Base-by-base conservation (phyloP, 2,113 vertebrate species). In the Anolis carolinensis region DNA sequence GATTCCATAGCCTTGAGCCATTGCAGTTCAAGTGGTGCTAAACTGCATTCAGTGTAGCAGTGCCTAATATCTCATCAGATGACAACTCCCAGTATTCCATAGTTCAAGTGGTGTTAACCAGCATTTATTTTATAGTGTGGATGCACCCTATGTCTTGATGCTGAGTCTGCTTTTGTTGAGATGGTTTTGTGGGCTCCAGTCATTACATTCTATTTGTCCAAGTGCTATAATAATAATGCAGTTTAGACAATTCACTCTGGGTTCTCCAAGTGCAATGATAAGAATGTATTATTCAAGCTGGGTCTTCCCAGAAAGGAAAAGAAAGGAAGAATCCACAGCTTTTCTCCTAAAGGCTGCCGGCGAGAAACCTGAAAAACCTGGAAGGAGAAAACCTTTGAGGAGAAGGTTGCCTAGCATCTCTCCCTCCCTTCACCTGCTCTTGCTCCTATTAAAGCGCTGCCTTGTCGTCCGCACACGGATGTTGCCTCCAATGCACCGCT, bases 381-480 rank as follows among this genome's bases (percentile, higher is more conserved):
- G 34, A 44, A 77, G 88, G 71, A 88, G 87, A 90, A 90, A 76
- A 86, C 21, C n/a, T 92, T 89, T 91, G 48, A 0, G 27, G 16
- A n/a, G 25, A 36, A 13, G n/a, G 25, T 9, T 52, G 10, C 18
- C 36, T 34, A 16, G 36, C 65, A 39, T 7, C 1, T 55, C 30
- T 25, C 2, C 85, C 48, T n/a, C 75, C 74, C 89, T 76, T 91
- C 92, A 30, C 88, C 71, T 44, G 77, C 75, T 89, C 89, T 91
- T 94, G 88, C 86, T 94, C 93, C 77, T 89, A 92, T 93, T 91
- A 87, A 91, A 89, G 93, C 90, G 93, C 18, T 90, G 93, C 96
- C 96, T 97, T 95, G 94, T 96, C 96, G 95, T 91, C 94, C 96
- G 95, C 96, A 27, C 0, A n/a, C 30, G 4, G 96, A 95, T 96